phyloP scores from a whole-genome alignment of 2,888 invertebrate species.

The Galerucella calmariensis region DNA sequence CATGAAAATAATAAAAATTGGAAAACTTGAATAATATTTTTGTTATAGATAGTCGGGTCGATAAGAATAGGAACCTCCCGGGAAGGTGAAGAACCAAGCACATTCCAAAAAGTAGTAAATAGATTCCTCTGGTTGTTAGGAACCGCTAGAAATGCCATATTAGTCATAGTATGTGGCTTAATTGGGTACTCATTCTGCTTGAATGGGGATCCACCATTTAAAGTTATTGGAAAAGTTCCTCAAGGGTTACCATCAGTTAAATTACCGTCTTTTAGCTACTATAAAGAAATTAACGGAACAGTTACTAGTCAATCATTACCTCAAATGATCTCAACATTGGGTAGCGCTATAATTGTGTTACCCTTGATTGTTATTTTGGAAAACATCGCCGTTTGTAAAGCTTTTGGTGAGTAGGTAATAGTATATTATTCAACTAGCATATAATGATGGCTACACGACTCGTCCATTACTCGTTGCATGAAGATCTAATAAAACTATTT shows the following conservation, averaged over 20 bases:
- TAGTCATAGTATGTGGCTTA: constrained; percentile 80
- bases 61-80: constrained; percentile 72
- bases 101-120: constrained; percentile 67
- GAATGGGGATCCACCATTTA: constrained; percentile 71
- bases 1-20: too few species aligned
- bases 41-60: constrained; percentile 73
- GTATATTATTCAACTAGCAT: background rate
- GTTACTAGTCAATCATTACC: constrained; percentile 68
- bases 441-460: background rate
- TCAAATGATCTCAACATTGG: constrained; percentile 82
- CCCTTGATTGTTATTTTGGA: constrained; percentile 90
- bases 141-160: constrained; percentile 85
- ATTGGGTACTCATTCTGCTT: constrained; percentile 75
- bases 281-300: constrained; percentile 66
- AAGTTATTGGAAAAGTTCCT: constrained; percentile 81
- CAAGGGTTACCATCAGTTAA: constrained; percentile 76
- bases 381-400: constrained; percentile 93
- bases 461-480: too few species aligned
- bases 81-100: constrained; percentile 57
- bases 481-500: too few species aligned
- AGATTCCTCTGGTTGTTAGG: constrained; percentile 81
- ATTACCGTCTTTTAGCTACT: constrained; percentile 75
- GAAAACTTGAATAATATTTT: background rate
- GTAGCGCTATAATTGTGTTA: constrained; percentile 86
- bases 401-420: constrained; percentile 79